These are phyloP conservation scores for Alaudala cheleensis DNA, from an alignment of 2,113 vertebrate species.

Conservation along the genomic window DNA sequence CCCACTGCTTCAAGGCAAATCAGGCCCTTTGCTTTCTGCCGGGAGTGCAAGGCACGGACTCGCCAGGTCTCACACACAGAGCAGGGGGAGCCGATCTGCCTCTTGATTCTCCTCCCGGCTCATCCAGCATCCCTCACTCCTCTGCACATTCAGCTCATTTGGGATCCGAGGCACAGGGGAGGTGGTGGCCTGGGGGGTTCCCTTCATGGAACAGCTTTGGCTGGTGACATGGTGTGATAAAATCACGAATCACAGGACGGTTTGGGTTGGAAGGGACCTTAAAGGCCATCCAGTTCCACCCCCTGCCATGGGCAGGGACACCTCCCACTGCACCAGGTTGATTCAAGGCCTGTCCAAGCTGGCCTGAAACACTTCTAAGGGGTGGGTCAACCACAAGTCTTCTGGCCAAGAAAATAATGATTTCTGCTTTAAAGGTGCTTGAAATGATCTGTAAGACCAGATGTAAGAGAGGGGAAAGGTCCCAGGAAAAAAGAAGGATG, in stretches of 20 bases:
- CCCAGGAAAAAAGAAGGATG: neutral
- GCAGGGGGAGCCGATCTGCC: neutral
- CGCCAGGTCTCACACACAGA: neutral
- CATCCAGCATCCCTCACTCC: accelerated
- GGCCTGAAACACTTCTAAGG: neutral
- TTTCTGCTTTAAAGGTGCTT: neutral
- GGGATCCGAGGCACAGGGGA: neutral
- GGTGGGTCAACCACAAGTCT: neutral
- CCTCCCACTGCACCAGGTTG: neutral
- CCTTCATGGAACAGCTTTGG: neutral
- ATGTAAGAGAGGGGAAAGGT: neutral
- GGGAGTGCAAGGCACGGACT: neutral
- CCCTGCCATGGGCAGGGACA: neutral
- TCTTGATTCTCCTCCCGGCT: neutral
- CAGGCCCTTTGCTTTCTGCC: neutral
- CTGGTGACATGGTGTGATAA: neutral
- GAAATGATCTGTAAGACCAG: neutral
- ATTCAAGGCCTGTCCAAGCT: accelerated
- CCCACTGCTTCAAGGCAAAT: neutral
- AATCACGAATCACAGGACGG: neutral
- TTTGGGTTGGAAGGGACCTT: neutral
- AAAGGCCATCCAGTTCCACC: neutral
- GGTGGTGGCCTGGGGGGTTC: neutral
- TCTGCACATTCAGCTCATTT: accelerated
- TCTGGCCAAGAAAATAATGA: neutral